A percentile compares a stretch with the other conserved stretches of the same genome.
Conservation (phyloP, 1,140 invertebrate genomes). For the Drosophila busckii region DNA sequence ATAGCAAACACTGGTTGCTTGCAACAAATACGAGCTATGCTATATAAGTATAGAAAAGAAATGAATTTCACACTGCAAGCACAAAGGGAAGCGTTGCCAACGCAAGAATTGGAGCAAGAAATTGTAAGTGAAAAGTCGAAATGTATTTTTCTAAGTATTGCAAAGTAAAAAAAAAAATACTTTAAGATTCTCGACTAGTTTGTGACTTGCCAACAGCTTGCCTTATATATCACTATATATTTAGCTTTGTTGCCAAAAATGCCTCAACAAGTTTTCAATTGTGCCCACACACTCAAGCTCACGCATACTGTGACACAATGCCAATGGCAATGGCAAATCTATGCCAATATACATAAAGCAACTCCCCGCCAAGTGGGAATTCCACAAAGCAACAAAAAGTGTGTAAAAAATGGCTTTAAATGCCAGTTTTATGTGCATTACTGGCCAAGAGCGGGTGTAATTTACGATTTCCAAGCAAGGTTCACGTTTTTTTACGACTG, state of each 20-base stretch:
- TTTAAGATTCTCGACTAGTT: slow-evolving; percentile 49
- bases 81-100: slow-evolving; percentile 47
- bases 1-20: slow-evolving; percentile 71
- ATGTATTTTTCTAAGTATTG: slow-evolving; percentile 30
- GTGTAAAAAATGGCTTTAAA: slow-evolving; percentile 56
- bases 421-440: slow-evolving; percentile 67
- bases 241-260: slow-evolving; percentile 26
- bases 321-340: slow-evolving; percentile 14
- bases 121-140: slow-evolving; percentile 55
- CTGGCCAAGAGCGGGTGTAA: slow-evolving; percentile 45
- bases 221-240: slow-evolving; percentile 22
- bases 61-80: slow-evolving; percentile 1
- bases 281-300: background rate
- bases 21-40: slow-evolving; percentile 10
- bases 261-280: slow-evolving; percentile 59
- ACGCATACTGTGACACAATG: no score
- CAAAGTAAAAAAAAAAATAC: slow-evolving; percentile 27
- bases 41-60: background rate
- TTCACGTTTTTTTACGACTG: slow-evolving; percentile 46
- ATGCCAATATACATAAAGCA: slow-evolving; percentile 9
- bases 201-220: slow-evolving; percentile 47
- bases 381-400: slow-evolving; percentile 17
- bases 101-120: slow-evolving; percentile 59
- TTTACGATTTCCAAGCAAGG: slow-evolving; percentile 57
- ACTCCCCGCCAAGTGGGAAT: slow-evolving; percentile 10